Base-by-base conservation (phyloP, 2,888 invertebrate species). In the Callimorpha dominula region DNA sequence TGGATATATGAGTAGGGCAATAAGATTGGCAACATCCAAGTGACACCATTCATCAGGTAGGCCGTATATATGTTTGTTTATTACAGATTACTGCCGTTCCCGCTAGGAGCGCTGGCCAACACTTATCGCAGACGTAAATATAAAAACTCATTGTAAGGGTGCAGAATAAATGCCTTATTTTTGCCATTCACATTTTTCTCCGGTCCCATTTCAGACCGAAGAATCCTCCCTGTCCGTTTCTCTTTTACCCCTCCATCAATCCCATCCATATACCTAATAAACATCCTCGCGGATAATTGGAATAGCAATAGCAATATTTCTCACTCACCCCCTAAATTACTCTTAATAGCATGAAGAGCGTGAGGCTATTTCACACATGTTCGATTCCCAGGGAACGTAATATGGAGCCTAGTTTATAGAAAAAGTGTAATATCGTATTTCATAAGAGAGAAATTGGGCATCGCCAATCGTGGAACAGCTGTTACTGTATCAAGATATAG, bases 381-480 rank as follows among this genome's bases (percentile, higher is more conserved):
- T 79, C 64, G 66, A 79, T 67, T 77, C 74, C 72, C 75, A 74
- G 68, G 14, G 42, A 17, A 40, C 49, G 81, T 68, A 77, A 74
- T 81, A 80, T 75, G 65, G 60, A 57, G 60, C 60, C 46, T 67
- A 75, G n/a, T 65, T 64, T 69, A 72, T 73, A 68, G 50, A 74
- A 80, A 79, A 80, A 82, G 68, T 74, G 64, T 71, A 78, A 78
- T 81, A 81, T 73, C 65, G 66, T 72, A 75, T 75, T 72, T 75
- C 63, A 75, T 75, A 69, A 69, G 68, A 49, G 20, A 46, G 52
- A 60, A 43, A 40, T 43, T 65, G 65, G 54, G 65, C 43, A 63
- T 67, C 9, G 62, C 52, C 70, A 65, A 69, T 69, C 17, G 57
- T 4, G 43, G 4, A 49, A 14, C 73, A 73, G 73, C 69, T 73